Conservation (phyloP, 2,113 vertebrate genomes). For the Scomber colias region DNA sequence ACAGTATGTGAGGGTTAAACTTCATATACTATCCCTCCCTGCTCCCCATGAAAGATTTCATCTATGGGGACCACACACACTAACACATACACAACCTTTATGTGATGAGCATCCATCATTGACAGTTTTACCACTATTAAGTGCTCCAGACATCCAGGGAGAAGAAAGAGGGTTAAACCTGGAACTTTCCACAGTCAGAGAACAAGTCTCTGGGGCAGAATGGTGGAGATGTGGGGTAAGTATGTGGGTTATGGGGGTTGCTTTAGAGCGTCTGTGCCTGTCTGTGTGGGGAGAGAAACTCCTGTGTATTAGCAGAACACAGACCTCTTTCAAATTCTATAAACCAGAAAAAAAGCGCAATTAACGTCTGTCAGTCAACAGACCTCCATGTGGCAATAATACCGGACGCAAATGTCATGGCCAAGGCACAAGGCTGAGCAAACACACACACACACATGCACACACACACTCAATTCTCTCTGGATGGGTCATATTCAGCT, state of each 20-base stretch:
- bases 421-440: slow-evolving; percentile 43
- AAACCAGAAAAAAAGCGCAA: slow-evolving; percentile 28
- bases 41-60: slow-evolving; percentile 28
- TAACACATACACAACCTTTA: slow-evolving; percentile 35
- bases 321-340: background rate
- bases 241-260: slow-evolving; percentile 46
- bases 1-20: background rate
- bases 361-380: slow-evolving; percentile 64
- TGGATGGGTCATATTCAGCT: slow-evolving; percentile 69
- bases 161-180: slow-evolving; percentile 43
- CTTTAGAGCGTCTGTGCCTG: slow-evolving; percentile 16
- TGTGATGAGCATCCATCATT: slow-evolving; percentile 47
- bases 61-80: slow-evolving; percentile 29
- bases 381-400: slow-evolving; percentile 48
- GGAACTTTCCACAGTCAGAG: slow-evolving; percentile 23
- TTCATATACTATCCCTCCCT: slow-evolving; percentile 2
- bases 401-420: slow-evolving; percentile 56
- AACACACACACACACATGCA: slow-evolving; percentile 33
- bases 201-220: slow-evolving; percentile 38
- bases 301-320: background rate
- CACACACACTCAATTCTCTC: slow-evolving; percentile 55
- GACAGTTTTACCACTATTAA: slow-evolving; percentile 35
- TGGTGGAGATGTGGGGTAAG: slow-evolving; percentile 46
- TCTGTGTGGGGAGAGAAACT: background rate
- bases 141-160: slow-evolving; percentile 12